These are phyloP conservation scores for Argynnis bischoffii DNA, from an alignment of 2,888 invertebrate genomes.

Conservation along the genomic window DNA sequence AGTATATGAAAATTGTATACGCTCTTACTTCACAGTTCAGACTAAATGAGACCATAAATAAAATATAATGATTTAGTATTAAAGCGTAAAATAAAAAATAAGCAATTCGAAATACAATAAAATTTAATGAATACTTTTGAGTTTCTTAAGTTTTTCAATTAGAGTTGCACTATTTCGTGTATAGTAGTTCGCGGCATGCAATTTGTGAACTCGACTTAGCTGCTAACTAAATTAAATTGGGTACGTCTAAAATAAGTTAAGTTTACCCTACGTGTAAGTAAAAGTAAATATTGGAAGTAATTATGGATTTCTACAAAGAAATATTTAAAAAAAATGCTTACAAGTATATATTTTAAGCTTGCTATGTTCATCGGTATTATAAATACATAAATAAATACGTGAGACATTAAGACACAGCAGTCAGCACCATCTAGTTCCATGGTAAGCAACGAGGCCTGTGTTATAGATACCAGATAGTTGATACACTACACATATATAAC, in stretches of 20 bases:
- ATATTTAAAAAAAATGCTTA: not conserved
- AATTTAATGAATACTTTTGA: constrained; percentile 12
- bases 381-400: too few species aligned
- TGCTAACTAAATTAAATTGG: constrained; percentile 41
- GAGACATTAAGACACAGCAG: too few species aligned
- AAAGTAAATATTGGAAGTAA: not conserved
- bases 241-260: constrained; percentile 31
- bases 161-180: constrained; percentile 34
- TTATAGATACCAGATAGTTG: too few species aligned
- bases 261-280: not conserved
- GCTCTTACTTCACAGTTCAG: too few species aligned
- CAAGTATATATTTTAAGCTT: too few species aligned
- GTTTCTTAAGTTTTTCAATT: constrained; percentile 34
- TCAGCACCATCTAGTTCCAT: too few species aligned
- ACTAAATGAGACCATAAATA: too few species aligned
- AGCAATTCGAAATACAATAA: constrained; percentile 7
- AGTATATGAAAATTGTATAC: too few species aligned
- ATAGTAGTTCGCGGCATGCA: constrained; percentile 33
- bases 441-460: too few species aligned
- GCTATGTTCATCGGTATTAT: too few species aligned
- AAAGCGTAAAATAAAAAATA: constrained; percentile 1
- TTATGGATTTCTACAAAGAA: not conserved
- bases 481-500: too few species aligned
- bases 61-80: not conserved
- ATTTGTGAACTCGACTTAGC: constrained; percentile 40